Percentiles rank a stretch among this genome's conserved stretches.
These are phyloP conservation scores for Thereva nobilitata DNA, from an alignment of 2,888 invertebrate genomes.

Conservation along the genomic window DNA sequence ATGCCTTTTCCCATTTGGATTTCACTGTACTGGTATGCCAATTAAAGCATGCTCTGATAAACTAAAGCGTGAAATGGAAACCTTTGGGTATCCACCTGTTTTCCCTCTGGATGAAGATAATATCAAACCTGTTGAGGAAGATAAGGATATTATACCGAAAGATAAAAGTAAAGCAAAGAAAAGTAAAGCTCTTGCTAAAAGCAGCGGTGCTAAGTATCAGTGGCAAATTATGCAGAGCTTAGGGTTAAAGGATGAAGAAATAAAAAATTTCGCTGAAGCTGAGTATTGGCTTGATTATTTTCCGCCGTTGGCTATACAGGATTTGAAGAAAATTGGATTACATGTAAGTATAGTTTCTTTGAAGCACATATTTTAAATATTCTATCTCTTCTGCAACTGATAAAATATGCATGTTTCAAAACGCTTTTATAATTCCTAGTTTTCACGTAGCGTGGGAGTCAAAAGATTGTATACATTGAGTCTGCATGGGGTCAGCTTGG, in stretches of 20 bases:
- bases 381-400: too few species aligned
- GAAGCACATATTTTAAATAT: too few species aligned
- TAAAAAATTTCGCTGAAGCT: constrained; percentile 87
- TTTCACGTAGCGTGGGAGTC: too few species aligned
- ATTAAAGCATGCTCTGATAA: constrained; percentile 99
- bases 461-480: too few species aligned
- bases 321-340: constrained; percentile 86
- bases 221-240: constrained; percentile 99
- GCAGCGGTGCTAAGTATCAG: constrained; percentile 87
- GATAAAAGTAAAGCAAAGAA: constrained; percentile 94
- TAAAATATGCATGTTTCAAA: too few species aligned
- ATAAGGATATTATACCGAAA: constrained; percentile 68
- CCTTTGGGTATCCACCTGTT: constrained; percentile 88
- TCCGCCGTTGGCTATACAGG: constrained; percentile 84
- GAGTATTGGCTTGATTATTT: constrained; percentile 96
- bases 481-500: too few species aligned
- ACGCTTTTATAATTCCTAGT: too few species aligned
- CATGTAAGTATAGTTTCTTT: constrained; percentile 66
- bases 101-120: constrained; percentile 71
- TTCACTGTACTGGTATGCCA: constrained; percentile 99
- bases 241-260: constrained; percentile 89
- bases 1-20: constrained; percentile 95
- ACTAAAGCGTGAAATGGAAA: constrained; percentile 87
- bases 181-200: constrained; percentile 94
- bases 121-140: constrained; percentile 56